These are phyloP conservation scores for Apolygus lucorum DNA, from an alignment of 1,140 invertebrate genomes.

Conservation along the genomic window DNA sequence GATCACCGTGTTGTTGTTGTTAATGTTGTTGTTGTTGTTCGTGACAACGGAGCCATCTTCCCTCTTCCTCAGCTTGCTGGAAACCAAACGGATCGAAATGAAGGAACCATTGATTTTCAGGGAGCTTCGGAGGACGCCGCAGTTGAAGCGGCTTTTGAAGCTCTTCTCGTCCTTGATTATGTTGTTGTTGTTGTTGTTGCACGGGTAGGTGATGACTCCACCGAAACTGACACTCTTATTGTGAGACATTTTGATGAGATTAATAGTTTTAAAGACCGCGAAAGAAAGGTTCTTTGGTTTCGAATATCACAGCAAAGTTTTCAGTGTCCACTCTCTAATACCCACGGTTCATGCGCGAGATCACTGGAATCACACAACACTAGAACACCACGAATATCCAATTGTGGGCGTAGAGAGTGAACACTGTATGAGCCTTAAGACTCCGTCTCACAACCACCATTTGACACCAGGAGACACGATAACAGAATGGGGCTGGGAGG, in stretches of 20 bases:
- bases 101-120: slow-evolving; percentile 56
- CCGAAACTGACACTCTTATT: slow-evolving; percentile 34
- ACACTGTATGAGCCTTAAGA: slow-evolving; percentile 31
- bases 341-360: slow-evolving; percentile 18
- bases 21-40: slow-evolving; percentile 29
- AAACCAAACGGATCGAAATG: slow-evolving; percentile 76
- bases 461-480: slow-evolving; percentile 17
- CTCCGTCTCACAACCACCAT: slow-evolving; percentile 32
- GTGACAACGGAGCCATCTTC: slow-evolving; percentile 47
- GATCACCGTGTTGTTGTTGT: slow-evolving; percentile 27
- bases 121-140: slow-evolving; percentile 33
- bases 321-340: slow-evolving; percentile 21
- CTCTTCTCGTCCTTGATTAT: slow-evolving; percentile 29
- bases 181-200: slow-evolving; percentile 19
- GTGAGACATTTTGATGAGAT: slow-evolving; percentile 27
- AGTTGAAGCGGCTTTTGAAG: slow-evolving; percentile 36
- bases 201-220: slow-evolving; percentile 33
- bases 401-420: slow-evolving; percentile 32
- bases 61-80: slow-evolving; percentile 73
- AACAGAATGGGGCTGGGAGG: slow-evolving; percentile 7
- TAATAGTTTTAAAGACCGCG: slow-evolving; percentile 3
- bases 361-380: slow-evolving; percentile 16
- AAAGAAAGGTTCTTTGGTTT: slow-evolving; percentile 27
- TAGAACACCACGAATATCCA: slow-evolving; percentile 31
- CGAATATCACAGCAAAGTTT: slow-evolving; percentile 30